Evolutionary conservation across 2,113 vertebrate genomes (phyloP), one percentile per base, ranked within the genome.

Genomic region (Zapornia atra): DNA sequence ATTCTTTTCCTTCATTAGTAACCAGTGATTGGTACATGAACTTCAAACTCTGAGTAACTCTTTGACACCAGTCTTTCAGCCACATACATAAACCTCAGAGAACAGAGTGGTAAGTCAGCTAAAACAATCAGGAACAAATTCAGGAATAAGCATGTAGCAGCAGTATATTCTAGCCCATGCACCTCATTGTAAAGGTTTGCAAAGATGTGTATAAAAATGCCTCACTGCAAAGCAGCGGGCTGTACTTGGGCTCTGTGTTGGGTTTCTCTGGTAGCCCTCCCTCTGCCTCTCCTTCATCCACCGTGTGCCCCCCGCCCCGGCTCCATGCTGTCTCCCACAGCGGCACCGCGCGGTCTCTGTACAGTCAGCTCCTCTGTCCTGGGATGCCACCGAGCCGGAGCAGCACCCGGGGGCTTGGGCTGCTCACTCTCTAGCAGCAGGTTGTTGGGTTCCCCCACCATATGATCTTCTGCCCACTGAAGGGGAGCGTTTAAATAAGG

Each of bases 221-320:
- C 26, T 57, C 25, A 7, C 40, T 66, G 15, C 72, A 54, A 60
- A 83, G 63, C 15, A 7, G 11, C 2, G 33, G 9, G 17, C 69
- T 50, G 82, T 21, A 11, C 33, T 24, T 56, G n/a, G 29, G 53
- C 51, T 75, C 24, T n/a, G 29, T 24, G 14, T 24, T 84, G 29
- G 40, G 25, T 76, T 82, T 69, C 63, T 57, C 54, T 38, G n/a
- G 19, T 22, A 57, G 61, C 46, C 46, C 33, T 26, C 25, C 21
- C 18, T 19, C 15, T 65, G 40, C 40, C n/a, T 83, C 20, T 15
- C 44, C 61, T 34, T 38, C 26, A 2, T 24, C 34, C 34, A 34
- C 11, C 19, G 29, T 81, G 33, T 70, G 28, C 29, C 0, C 1
- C 15, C 3, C 6, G 28, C 1, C 15, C 3, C 6, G 28, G 29